Base-by-base conservation (phyloP, 2,113 vertebrate species). In the Heterocephalus glaber region DNA sequence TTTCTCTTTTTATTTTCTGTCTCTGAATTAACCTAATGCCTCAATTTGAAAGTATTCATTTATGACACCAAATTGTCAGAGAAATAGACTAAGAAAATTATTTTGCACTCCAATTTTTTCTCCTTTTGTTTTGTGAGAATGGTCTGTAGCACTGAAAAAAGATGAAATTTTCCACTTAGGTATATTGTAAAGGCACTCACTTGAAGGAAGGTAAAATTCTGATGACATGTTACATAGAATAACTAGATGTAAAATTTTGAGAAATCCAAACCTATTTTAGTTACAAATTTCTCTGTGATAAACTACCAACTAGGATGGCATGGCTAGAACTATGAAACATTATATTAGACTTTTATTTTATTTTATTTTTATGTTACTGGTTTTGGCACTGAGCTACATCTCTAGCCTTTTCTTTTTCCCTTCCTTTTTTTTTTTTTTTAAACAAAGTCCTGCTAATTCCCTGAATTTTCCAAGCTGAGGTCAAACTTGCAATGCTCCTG, bases 1-100 rank as follows among this genome's bases (percentile, higher is more conserved):
- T 68, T 60, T 86, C 81, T 30, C 24, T 88, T 24, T 92, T 81
- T 81, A 54, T 94, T 89, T 20, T 82, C 0, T 96, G 14, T n/a
- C 44, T 76, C 26, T 60, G 5, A 82, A 63, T 90, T 86, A 90
- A n/a, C 6, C 35, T 72, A 90, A 85, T 90, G 20, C 19, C 7
- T 92, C 33, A 85, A 72, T 7, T 16, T 81, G 33, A 97, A 96
- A 74, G 30, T 79, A 56, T 19, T 94, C 79, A 7, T 80, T 90
- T 85, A 47, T 91, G 70, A 72, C 5, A 85, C 4, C 28, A 85
- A 74, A 8, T 68, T 81, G 58, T 66, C 19, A 72, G 30, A 82
- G 54, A 92, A 80, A 76, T 38, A 17, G 52, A 92, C 52, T 77
- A 81, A 85, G 35, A 79, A 30, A 58, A 72, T 94, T 41, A 89